A percentile compares a stretch with the other conserved stretches of the same genome.
These are phyloP conservation scores for Chionodraco myersi DNA, from an alignment of 2,113 vertebrate genomes.

Conservation along the genomic window DNA sequence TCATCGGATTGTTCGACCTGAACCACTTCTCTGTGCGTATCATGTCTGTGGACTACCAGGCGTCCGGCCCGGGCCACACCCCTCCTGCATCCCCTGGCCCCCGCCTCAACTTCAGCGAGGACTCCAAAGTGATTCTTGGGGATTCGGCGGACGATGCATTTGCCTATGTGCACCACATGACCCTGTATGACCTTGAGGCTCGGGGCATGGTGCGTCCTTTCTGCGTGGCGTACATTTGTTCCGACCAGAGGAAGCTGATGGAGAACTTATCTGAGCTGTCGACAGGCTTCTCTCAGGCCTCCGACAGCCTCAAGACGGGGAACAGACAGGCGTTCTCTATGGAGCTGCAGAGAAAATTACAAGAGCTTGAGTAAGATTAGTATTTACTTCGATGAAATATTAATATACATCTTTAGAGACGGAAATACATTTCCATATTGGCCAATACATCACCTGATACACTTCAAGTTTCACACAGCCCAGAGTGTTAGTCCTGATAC, in stretches of 20 bases:
- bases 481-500: background rate
- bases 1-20: conserved; percentile 91
- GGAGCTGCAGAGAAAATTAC: conserved; percentile 92
- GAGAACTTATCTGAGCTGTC: conserved; percentile 91
- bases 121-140: conserved; percentile 93
- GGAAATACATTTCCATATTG: background rate
- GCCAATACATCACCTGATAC: background rate
- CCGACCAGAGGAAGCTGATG: conserved; percentile 94
- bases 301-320: conserved; percentile 94
- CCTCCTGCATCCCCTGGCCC: conserved; percentile 82
- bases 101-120: conserved; percentile 94
- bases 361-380: conserved; percentile 90
- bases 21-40: conserved; percentile 97
- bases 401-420: background rate
- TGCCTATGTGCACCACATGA: conserved; percentile 94
- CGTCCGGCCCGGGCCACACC: conserved; percentile 87
- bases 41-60: conserved; percentile 99
- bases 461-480: background rate
- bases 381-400: background rate
- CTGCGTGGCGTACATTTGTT: conserved; percentile 96
- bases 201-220: conserved; percentile 95
- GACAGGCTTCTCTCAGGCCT: conserved; percentile 88
- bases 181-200: conserved; percentile 94
- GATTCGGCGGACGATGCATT: conserved; percentile 93
- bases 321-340: conserved; percentile 94